Base-by-base conservation (phyloP, 2,888 invertebrate species). In the Eledona agricola region DNA sequence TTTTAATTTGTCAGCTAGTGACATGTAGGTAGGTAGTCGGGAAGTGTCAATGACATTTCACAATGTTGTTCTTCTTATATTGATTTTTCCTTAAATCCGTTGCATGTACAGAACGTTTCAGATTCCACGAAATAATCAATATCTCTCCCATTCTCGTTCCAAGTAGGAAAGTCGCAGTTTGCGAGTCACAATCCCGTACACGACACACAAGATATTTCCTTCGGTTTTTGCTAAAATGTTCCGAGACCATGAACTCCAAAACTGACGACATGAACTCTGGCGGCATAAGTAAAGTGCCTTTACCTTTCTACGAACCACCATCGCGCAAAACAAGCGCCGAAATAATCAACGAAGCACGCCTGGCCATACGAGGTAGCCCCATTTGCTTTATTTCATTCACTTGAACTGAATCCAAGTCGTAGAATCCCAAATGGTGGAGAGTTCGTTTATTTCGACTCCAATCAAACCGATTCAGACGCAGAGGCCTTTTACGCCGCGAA, bases 401-500 rank as follows among this genome's bases (percentile, higher is more conserved):
- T 23, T 54, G 23, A n/a, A n/a, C 4, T 9, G n/a, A 34, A 10
- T 9, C 2, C 1, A 3, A 37, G 3, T 37, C 25, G 1, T 20
- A 72, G 76, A 76, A 55, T 72, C 72, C 16, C 72, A 73, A 63
- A 69, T 73, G 64, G 67, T 64, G 1, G 76, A 77, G 40, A 74
- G 67, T 53, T 69, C 71, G 11, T 75, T 67, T 56, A 63, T 69
- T 10, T 58, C 69, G 3, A 69, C 72, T 5, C 62, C 72, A 1
- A 72, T 77, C 7, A 76, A 85, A 17, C 82, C 87, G 28, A 79
- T 93, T 54, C 85, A 86, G 68, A 93, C 93, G 32, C 86, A 88
- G 47, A 81, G 93, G n/a, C 93, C 93, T 3, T 91, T 87, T 72
- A 93, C 93, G 5, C 93, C 93, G 4, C 81, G 88, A 23, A 91